phyloP scores from a whole-genome alignment of 2,113 vertebrate species.

The Anolis carolinensis region DNA sequence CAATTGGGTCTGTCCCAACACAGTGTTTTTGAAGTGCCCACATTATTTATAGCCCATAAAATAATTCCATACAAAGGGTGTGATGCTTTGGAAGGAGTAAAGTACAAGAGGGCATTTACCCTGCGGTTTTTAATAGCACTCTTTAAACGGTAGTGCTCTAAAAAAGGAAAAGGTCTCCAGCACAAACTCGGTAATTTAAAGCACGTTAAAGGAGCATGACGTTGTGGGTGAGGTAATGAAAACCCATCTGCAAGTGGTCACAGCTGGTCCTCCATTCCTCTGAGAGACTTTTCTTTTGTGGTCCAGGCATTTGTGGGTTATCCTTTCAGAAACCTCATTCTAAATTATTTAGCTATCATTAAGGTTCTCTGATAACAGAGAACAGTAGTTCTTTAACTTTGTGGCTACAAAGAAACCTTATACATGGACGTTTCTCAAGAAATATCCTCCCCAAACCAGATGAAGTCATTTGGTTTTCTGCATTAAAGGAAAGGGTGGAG shows the following conservation, averaged over 20 bases:
- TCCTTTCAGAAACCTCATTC: background rate
- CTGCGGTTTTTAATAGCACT: background rate
- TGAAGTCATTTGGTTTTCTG: no score
- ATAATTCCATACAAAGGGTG: background rate
- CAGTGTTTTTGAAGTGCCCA: background rate
- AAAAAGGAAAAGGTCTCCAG: background rate
- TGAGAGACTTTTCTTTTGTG: background rate
- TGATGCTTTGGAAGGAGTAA: background rate
- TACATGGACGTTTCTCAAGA: background rate
- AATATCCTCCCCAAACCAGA: no score
- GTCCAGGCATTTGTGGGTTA: no score
- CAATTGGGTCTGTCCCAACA: background rate
- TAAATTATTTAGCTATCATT: background rate
- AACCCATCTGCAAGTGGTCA: background rate
- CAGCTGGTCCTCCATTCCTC: background rate
- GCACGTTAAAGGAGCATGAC: background rate
- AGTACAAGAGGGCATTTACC: background rate
- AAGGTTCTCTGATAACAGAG: background rate
- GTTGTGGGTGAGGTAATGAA: background rate
- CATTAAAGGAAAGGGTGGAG: no score
- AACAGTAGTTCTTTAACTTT: background rate
- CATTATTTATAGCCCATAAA: background rate
- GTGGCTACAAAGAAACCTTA: background rate
- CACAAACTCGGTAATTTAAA: background rate
- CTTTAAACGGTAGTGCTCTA: background rate